Conservation (phyloP, 1,140 invertebrate species). For the Calycopis cecrops region DNA sequence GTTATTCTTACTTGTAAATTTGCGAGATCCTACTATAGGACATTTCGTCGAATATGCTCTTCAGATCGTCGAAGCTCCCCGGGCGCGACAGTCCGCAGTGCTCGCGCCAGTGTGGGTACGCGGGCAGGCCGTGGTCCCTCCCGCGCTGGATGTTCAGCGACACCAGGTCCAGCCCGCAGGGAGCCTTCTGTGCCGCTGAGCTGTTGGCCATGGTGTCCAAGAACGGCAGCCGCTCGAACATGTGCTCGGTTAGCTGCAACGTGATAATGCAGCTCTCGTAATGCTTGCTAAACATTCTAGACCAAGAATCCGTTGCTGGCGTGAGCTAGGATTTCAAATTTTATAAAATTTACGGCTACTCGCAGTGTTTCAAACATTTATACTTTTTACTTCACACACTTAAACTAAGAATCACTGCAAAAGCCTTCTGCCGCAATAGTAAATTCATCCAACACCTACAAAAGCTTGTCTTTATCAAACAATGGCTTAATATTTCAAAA, state of each 20-base stretch:
- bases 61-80: slow-evolving; percentile 84
- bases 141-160: slow-evolving; percentile 92
- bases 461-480: too few species aligned
- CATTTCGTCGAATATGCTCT: slow-evolving; percentile 76
- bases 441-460: too few species aligned
- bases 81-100: slow-evolving; percentile 83
- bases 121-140: slow-evolving; percentile 90
- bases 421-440: too few species aligned
- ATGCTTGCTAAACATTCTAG: too few species aligned
- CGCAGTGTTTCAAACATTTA: too few species aligned
- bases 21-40: slow-evolving; percentile 78
- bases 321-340: too few species aligned
- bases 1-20: slow-evolving; percentile 78
- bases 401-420: too few species aligned
- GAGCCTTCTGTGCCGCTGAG: slow-evolving; percentile 14
- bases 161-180: slow-evolving; percentile 88
- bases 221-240: slow-evolving; percentile 79
- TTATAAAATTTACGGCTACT: too few species aligned
- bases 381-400: too few species aligned
- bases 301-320: too few species aligned
- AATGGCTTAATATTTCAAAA: too few species aligned
- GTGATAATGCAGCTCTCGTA: slow-evolving; percentile 1
- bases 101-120: slow-evolving; percentile 85
- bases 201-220: neutral
- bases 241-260: slow-evolving; percentile 81